Evolutionary conservation across 1,140 invertebrate genomes (phyloP).

Genomic region (Sminthurinus signatus): DNA sequence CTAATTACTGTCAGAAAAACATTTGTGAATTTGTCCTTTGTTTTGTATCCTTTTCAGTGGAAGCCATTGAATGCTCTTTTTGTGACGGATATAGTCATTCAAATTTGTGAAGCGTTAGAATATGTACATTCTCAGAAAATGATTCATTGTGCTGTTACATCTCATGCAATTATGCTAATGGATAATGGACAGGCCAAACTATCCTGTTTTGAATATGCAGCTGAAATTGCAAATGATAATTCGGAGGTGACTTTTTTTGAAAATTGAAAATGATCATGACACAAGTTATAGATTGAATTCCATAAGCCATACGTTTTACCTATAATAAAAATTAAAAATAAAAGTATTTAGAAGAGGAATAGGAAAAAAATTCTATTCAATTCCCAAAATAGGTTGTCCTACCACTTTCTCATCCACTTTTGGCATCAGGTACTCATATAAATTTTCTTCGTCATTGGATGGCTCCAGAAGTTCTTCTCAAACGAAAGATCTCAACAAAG

Average conservation of each 20-base stretch:
- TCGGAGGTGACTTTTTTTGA: not conserved
- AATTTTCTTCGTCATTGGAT: conserved; percentile 45
- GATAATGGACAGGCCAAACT: conserved; percentile 46
- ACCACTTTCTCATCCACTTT: not conserved
- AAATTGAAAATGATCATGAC: too few relatives aligned
- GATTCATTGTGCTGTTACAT: conserved; percentile 45
- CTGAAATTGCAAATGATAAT: conserved; percentile 40
- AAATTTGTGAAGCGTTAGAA: conserved; percentile 12
- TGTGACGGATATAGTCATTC: conserved; percentile 18
- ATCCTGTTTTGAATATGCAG: conserved; percentile 49
- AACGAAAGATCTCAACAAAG: conserved; percentile 40
- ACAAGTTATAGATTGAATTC: too few relatives aligned
- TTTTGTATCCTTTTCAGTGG: too few relatives aligned
- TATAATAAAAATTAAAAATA: too few relatives aligned
- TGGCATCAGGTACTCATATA: conserved; percentile 30
- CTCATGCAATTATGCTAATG: conserved; percentile 49
- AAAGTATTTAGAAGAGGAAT: too few relatives aligned
- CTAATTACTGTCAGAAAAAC: too few relatives aligned
- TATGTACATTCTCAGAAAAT: conserved; percentile 37
- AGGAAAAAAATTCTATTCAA: too few relatives aligned
- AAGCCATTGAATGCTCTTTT: too few relatives aligned
- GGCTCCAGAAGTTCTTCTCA: conserved; percentile 47
- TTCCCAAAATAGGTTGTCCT: too few relatives aligned
- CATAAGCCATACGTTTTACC: too few relatives aligned
- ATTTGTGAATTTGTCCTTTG: too few relatives aligned